Conservation (phyloP, 2,888 invertebrate genomes). For the Nomada ferruginata region DNA sequence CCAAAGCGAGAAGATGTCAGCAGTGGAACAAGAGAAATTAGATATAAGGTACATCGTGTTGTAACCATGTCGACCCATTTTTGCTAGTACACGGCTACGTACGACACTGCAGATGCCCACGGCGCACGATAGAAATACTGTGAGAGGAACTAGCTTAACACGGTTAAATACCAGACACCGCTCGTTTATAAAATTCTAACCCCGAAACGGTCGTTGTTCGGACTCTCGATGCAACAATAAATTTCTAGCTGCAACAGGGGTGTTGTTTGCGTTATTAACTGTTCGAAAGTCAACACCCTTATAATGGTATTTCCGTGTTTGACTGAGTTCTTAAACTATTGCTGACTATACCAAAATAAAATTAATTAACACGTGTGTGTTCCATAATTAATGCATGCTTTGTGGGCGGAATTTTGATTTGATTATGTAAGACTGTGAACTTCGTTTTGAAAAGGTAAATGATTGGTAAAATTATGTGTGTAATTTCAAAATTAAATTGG, state of each 20-base stretch:
- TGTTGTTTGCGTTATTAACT: constrained; percentile 12
- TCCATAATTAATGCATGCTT: background rate
- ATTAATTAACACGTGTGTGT: background rate
- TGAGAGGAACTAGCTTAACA: constrained; percentile 4
- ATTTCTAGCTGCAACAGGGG: constrained; percentile 24
- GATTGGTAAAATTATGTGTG: too few relatives aligned
- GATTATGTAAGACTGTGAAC: too few relatives aligned
- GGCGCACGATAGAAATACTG: constrained; percentile 13
- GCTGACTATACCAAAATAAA: background rate
- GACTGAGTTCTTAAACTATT: background rate
- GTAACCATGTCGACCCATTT: constrained; percentile 38
- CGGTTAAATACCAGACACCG: constrained; percentile 36
- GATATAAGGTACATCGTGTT: constrained; percentile 18
- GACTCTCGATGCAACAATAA: constrained; percentile 42
- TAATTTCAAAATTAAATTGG: too few relatives aligned
- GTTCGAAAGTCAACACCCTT: constrained; percentile 10
- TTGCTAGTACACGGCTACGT: constrained; percentile 19
- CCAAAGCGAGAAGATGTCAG: constrained; percentile 11
- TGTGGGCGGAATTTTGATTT: background rate
- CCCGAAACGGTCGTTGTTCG: constrained; percentile 27
- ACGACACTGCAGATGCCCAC: constrained; percentile 11
- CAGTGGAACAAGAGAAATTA: constrained; percentile 5
- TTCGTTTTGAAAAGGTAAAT: too few relatives aligned
- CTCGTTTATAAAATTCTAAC: constrained; percentile 55
- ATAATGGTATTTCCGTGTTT: constrained; percentile 24